Percentiles rank a stretch among this genome's conserved stretches.
phyloP scores from a whole-genome alignment of 92 coral and sea anemone genomes.

The Nematostella vectensis region DNA sequence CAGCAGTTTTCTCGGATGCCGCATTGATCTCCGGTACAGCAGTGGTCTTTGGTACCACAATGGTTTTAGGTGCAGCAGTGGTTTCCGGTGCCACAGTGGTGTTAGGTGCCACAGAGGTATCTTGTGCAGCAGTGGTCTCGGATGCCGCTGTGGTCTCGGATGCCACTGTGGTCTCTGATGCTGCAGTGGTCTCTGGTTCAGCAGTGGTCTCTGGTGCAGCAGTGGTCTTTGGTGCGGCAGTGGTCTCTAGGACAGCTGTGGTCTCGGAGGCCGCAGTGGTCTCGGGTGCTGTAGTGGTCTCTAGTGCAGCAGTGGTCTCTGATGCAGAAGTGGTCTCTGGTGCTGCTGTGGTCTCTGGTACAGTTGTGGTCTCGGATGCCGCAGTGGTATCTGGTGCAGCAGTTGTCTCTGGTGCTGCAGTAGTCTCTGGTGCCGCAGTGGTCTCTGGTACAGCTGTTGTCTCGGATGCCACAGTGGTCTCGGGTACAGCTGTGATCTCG shows the following conservation, averaged over 20 bases:
- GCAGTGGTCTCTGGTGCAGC: too few relatives aligned
- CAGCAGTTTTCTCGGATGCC: not conserved
- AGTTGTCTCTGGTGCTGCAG: conserved; percentile 10
- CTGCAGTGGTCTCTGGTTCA: too few relatives aligned
- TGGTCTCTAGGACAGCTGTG: too few relatives aligned
- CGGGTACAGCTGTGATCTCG: conserved; percentile 4
- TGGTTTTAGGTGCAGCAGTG: conserved; percentile 3
- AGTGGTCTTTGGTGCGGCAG: too few relatives aligned
- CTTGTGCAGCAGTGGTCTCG: not conserved
- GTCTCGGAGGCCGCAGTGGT: not conserved
- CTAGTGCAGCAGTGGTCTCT: conserved; percentile 10
- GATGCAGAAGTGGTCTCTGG: conserved; percentile 9
- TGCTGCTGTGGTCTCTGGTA: too few relatives aligned
- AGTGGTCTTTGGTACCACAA: not conserved
- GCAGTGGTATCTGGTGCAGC: too few relatives aligned
- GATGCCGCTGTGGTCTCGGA: conserved; percentile 11
- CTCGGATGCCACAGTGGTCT: not conserved
- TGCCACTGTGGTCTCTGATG: not conserved
- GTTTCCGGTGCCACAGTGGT: not conserved
- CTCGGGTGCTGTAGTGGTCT: conserved; percentile 11
- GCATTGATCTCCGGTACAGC: not conserved
- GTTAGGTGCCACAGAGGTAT: not conserved
- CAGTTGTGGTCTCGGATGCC: conserved; percentile 1
- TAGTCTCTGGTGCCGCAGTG: conserved; percentile 1
- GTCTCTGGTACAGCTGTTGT: conserved; percentile 7